These are phyloP conservation scores for Plebejus melissa DNA, from an alignment of 2,888 invertebrate genomes.

Conservation along the genomic window DNA sequence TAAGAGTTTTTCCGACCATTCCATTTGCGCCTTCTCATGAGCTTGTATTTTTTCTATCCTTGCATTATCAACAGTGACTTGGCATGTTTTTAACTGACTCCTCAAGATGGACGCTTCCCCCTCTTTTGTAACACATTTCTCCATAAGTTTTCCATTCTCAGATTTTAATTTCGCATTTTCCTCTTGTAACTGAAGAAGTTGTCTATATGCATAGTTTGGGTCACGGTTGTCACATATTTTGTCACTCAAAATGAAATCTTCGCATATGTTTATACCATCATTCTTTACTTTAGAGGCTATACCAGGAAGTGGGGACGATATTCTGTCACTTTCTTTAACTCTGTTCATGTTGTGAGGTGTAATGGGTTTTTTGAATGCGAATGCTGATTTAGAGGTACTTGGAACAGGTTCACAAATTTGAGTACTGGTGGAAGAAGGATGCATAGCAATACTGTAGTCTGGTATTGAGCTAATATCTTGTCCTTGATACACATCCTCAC, in stretches of 20 bases:
- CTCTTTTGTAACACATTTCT: conserved; percentile 76
- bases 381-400: conserved; percentile 53
- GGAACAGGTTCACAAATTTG: conserved; percentile 50
- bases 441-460: conserved; percentile 63
- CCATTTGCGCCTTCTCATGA: conserved; percentile 68
- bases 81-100: conserved; percentile 71
- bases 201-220: conserved; percentile 53
- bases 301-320: conserved; percentile 65
- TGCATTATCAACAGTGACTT: conserved; percentile 63
- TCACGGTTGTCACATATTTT: conserved; percentile 56
- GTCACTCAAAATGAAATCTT: conserved; percentile 57
- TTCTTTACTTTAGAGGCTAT: conserved; percentile 51
- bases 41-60: conserved; percentile 63
- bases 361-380: conserved; percentile 60
- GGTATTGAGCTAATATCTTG: conserved; percentile 48
- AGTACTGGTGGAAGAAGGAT: conserved; percentile 63
- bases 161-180: conserved; percentile 65
- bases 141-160: conserved; percentile 65
- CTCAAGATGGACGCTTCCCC: conserved; percentile 78
- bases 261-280: conserved; percentile 43
- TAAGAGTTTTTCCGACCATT: conserved; percentile 71
- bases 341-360: conserved; percentile 46
- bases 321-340: conserved; percentile 57
- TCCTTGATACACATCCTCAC: conserved; percentile 57
- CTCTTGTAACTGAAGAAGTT: conserved; percentile 59